Evolutionary conservation across 1,140 invertebrate species (phyloP).

Genomic region (Drosophila repletoides): DNA sequence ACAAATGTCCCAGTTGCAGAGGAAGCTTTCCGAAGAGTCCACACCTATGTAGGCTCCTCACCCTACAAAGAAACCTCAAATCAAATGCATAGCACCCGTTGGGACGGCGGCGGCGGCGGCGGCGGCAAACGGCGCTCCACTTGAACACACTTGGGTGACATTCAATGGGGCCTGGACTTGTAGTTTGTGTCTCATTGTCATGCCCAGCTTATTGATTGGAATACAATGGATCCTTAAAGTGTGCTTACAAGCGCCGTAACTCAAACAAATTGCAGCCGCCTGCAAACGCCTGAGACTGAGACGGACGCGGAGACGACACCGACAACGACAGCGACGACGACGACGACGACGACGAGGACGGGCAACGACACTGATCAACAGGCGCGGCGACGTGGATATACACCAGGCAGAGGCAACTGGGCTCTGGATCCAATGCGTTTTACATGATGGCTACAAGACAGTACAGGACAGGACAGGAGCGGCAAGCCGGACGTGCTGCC

Average conservation of each 20-base stretch:
- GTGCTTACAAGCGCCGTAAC: slow-evolving; percentile 83
- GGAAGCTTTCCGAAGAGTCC: too few species aligned
- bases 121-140: slow-evolving; percentile 61
- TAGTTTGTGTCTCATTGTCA: slow-evolving; percentile 68
- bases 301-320: slow-evolving; percentile 16
- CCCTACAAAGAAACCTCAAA: neutral
- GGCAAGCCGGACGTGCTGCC: slow-evolving; percentile 33
- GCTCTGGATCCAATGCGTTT: slow-evolving; percentile 47
- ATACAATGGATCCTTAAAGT: slow-evolving; percentile 83
- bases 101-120: too few species aligned
- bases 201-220: slow-evolving; percentile 80
- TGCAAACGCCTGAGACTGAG: slow-evolving; percentile 68
- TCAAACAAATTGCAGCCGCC: slow-evolving; percentile 82
- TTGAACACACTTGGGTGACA: slow-evolving; percentile 43
- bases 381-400: slow-evolving; percentile 61
- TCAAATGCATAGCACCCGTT: slow-evolving; percentile 30
- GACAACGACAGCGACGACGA: slow-evolving; percentile 7
- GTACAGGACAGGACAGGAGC: slow-evolving; percentile 69
- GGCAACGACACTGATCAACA: slow-evolving; percentile 71
- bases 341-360: slow-evolving; percentile 23
- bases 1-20: too few species aligned
- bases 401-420: slow-evolving; percentile 8
- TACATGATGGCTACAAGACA: slow-evolving; percentile 75
- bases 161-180: slow-evolving; percentile 43
- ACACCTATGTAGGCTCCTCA: neutral